A percentile compares a stretch with the other conserved stretches of the same genome.
These are phyloP conservation scores for Tinea trinotella DNA, from an alignment of 2,888 invertebrate species.

Conservation along the genomic window DNA sequence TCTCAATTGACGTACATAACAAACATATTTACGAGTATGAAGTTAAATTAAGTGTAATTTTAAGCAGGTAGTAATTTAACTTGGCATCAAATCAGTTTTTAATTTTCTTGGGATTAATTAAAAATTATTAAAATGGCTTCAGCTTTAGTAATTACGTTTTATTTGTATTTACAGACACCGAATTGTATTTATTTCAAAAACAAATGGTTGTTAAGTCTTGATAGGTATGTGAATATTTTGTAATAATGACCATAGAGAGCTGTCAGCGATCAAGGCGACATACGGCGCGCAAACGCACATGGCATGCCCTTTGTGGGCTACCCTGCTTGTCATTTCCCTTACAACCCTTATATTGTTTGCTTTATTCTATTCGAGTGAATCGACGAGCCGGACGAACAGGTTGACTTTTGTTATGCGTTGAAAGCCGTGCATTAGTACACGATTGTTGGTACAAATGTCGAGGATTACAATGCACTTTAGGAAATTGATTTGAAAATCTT, in stretches of 20 bases:
- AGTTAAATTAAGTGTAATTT: too few relatives aligned
- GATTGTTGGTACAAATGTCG: constrained; percentile 70
- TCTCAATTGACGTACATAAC: too few relatives aligned
- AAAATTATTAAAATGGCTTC: too few relatives aligned
- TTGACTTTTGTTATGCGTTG: constrained; percentile 67
- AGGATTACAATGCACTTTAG: constrained; percentile 61
- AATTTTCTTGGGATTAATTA: too few relatives aligned
- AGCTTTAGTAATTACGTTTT: too few relatives aligned
- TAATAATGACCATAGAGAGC: constrained; percentile 49
- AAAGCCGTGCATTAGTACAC: constrained; percentile 64
- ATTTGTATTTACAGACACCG: too few relatives aligned
- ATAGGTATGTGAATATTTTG: constrained; percentile 19
- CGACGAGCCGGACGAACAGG: constrained; percentile 56
- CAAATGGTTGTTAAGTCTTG: not conserved
- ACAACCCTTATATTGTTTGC: constrained; percentile 63
- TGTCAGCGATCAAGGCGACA: constrained; percentile 51
- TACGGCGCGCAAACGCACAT: constrained; percentile 54
- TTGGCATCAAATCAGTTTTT: too few relatives aligned
- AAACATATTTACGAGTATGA: too few relatives aligned
- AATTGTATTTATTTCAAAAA: not conserved
- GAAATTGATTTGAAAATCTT: constrained; percentile 25
- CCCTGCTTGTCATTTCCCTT: constrained; percentile 64
- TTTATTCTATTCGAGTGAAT: constrained; percentile 38
- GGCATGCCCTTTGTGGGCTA: constrained; percentile 56
- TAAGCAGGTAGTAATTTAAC: too few relatives aligned